phyloP scores from a whole-genome alignment of 2,888 invertebrate genomes.

The Drosophila atripex region DNA sequence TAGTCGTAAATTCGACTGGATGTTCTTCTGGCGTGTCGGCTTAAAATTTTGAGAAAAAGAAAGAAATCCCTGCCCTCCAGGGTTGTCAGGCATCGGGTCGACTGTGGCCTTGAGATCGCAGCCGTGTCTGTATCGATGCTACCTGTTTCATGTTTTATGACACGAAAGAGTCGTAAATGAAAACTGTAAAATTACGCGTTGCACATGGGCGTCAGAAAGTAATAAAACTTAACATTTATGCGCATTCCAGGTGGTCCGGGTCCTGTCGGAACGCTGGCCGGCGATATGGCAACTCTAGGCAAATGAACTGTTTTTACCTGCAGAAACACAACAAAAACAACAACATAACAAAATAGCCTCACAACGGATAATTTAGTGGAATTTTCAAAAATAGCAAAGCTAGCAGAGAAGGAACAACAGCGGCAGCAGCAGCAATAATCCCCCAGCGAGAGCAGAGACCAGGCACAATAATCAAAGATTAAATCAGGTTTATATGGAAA shows the following conservation, averaged over 20 bases:
- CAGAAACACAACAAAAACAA: constrained; percentile 51
- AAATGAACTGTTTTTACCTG: constrained; percentile 79
- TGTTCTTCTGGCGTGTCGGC: constrained; percentile 45
- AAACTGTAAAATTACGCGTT: constrained; percentile 40
- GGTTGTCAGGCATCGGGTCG: constrained; percentile 17
- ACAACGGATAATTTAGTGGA: constrained; percentile 75
- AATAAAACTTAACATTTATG: constrained; percentile 52
- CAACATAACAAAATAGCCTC: constrained; percentile 11
- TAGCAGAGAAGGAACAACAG: constrained; percentile 31
- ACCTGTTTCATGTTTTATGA: constrained; percentile 51
- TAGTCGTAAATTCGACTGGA: constrained; percentile 65
- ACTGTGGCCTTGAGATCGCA: constrained; percentile 35
- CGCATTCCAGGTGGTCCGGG: constrained; percentile 70
- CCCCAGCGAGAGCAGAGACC: constrained; percentile 29
- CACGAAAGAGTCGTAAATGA: constrained; percentile 48
- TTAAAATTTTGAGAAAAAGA: neutral
- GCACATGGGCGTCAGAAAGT: constrained; percentile 21
- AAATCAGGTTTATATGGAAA: constrained; percentile 77
- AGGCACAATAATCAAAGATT: constrained; percentile 77
- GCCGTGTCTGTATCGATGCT: constrained; percentile 23
- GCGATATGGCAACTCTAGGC: constrained; percentile 67
- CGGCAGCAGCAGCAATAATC: constrained; percentile 42
- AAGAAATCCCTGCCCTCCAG: constrained; percentile 26
- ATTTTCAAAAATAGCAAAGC: constrained; percentile 76
- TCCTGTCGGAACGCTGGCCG: constrained; percentile 15